These are phyloP conservation scores for Chondrilla cf. caribensis DNA, from an alignment of 37 sponge, comb jelly and placozoan species.

Conservation along the genomic window DNA sequence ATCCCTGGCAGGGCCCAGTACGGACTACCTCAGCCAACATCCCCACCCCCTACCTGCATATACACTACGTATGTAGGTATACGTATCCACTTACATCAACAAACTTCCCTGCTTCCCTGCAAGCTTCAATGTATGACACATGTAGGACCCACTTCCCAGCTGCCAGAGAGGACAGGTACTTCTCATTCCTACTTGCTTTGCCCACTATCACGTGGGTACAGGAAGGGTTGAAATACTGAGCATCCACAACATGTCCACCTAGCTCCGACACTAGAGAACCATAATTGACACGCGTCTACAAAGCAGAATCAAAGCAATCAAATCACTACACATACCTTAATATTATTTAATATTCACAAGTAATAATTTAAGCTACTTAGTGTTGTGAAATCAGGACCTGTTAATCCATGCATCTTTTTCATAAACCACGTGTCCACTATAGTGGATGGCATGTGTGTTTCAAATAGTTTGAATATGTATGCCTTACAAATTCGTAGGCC, in stretches of 20 bases:
- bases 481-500: too few species aligned
- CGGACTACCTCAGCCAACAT: too few species aligned
- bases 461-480: too few species aligned
- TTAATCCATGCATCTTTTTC: too few species aligned
- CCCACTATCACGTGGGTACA: constrained; percentile 82
- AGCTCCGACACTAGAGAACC: constrained; percentile 67
- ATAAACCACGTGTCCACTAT: too few species aligned
- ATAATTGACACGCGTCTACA: constrained; percentile 43
- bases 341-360: too few species aligned
- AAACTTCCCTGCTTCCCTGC: constrained; percentile 54
- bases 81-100: constrained; percentile 47
- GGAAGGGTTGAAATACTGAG: constrained; percentile 48
- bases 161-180: constrained; percentile 83
- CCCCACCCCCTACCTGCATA: not conserved
- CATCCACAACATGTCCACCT: constrained; percentile 57
- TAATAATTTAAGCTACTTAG: too few species aligned
- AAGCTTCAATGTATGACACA: constrained; percentile 76
- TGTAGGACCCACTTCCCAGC: constrained; percentile 87
- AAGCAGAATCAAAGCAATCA: not conserved
- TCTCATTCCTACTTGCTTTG: constrained; percentile 74
- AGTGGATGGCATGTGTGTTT: too few species aligned
- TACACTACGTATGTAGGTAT: not conserved
- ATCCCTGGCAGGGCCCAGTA: too few species aligned
- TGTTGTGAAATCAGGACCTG: too few species aligned
- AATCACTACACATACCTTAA: not conserved